Conservation (phyloP, 2,113 vertebrate species). For the Oxyruncus cristatus region DNA sequence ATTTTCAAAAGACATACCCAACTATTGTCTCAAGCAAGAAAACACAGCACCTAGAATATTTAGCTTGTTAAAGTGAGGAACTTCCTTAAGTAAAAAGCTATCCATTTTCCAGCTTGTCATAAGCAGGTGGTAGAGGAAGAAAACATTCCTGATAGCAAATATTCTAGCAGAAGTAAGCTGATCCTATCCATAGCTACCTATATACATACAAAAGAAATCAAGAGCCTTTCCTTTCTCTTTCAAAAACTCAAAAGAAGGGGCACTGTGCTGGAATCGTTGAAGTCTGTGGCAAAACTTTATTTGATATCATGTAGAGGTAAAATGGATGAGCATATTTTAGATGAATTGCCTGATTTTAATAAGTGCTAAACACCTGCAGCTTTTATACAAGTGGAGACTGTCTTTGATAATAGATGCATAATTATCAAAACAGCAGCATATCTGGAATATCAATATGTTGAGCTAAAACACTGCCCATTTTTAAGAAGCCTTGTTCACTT, state of each 20-base stretch:
- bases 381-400: neutral
- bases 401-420: neutral
- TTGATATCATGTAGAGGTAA: neutral
- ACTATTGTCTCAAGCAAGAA: neutral
- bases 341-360: neutral
- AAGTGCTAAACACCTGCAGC: neutral
- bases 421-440: slow-evolving; percentile 1
- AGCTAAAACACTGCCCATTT: neutral
- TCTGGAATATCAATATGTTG: neutral
- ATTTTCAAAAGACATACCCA: neutral
- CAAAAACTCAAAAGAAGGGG: neutral
- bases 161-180: neutral
- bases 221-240: neutral
- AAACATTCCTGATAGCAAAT: neutral
- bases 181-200: neutral
- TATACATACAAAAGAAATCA: neutral
- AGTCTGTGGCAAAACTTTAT: neutral
- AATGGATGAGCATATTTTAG: neutral
- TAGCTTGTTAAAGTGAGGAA: neutral
- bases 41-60: neutral
- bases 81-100: neutral
- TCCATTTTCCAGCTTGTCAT: neutral
- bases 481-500: neutral
- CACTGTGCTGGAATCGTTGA: neutral
- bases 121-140: neutral